Percentiles rank a stretch among this genome's conserved stretches.
Evolutionary conservation across 2,888 invertebrate species (phyloP).

Genomic region (Cylindroiulus punctatus): DNA sequence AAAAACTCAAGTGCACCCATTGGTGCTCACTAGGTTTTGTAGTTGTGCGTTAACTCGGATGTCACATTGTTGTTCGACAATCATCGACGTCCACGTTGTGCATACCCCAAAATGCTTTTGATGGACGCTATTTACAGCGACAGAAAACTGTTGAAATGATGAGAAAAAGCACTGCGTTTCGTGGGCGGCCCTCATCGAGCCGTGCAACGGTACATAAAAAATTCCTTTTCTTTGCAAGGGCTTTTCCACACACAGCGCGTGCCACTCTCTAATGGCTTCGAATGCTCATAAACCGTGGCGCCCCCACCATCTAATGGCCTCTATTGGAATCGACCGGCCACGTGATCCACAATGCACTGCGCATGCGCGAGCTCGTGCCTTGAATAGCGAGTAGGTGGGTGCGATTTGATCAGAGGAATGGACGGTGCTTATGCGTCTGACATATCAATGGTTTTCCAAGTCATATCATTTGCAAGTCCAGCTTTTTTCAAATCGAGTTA

Average conservation of each 20-base stretch:
- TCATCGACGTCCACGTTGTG: too few relatives aligned
- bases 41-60: too few relatives aligned
- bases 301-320: conserved; percentile 6
- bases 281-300: conserved; percentile 33
- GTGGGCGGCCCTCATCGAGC: neutral
- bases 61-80: too few relatives aligned
- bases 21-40: too few relatives aligned
- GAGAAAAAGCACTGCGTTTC: neutral
- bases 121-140: too few relatives aligned
- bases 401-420: neutral
- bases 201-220: neutral
- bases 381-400: neutral
- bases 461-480: too few relatives aligned
- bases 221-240: neutral
- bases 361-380: neutral
- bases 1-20: too few relatives aligned
- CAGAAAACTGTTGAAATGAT: too few relatives aligned
- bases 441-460: too few relatives aligned
- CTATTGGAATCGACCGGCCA: conserved; percentile 42
- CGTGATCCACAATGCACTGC: neutral
- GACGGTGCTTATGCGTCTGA: too few relatives aligned
- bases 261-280: conserved; percentile 4
- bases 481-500: too few relatives aligned
- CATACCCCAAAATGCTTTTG: too few relatives aligned
- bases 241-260: neutral